These are phyloP conservation scores for Blomia tropicalis DNA, from an alignment of 2,888 invertebrate genomes.

Conservation along the genomic window DNA sequence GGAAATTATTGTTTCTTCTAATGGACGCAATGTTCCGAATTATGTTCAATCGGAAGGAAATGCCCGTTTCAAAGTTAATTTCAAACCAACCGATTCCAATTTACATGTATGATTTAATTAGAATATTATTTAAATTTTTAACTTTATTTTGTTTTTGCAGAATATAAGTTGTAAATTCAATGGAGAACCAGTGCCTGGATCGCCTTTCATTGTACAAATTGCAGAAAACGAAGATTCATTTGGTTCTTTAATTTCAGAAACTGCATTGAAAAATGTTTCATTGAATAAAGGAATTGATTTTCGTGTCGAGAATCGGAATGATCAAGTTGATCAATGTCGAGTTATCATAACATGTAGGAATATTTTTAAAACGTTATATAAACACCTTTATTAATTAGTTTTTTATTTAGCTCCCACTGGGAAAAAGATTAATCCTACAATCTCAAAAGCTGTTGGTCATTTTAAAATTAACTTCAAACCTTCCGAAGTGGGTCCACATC, in stretches of 20 bases:
- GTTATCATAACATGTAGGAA: slow-evolving; percentile 31
- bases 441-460: slow-evolving; percentile 71
- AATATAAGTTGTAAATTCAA: slow-evolving; percentile 34
- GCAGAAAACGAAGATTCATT: slow-evolving; percentile 66
- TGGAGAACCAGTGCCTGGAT: slow-evolving; percentile 50
- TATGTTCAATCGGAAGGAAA: slow-evolving; percentile 94
- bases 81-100: slow-evolving; percentile 76
- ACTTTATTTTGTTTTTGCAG: slow-evolving; percentile 27
- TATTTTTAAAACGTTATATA: slow-evolving; percentile 14
- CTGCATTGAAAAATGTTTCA: slow-evolving; percentile 50
- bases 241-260: slow-evolving; percentile 61
- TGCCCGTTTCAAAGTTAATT: slow-evolving; percentile 80
- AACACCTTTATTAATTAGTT: neutral
- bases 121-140: slow-evolving; percentile 22
- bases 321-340: slow-evolving; percentile 31
- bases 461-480: slow-evolving; percentile 83
- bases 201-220: slow-evolving; percentile 3
- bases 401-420: slow-evolving; percentile 38
- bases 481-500: slow-evolving; percentile 68
- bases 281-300: slow-evolving; percentile 49
- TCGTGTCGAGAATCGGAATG: slow-evolving; percentile 42
- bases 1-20: slow-evolving; percentile 91
- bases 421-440: slow-evolving; percentile 66
- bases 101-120: slow-evolving; percentile 76
- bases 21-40: slow-evolving; percentile 90